Conservation (phyloP, 2,113 vertebrate species). For the Paradisaea rubra region DNA sequence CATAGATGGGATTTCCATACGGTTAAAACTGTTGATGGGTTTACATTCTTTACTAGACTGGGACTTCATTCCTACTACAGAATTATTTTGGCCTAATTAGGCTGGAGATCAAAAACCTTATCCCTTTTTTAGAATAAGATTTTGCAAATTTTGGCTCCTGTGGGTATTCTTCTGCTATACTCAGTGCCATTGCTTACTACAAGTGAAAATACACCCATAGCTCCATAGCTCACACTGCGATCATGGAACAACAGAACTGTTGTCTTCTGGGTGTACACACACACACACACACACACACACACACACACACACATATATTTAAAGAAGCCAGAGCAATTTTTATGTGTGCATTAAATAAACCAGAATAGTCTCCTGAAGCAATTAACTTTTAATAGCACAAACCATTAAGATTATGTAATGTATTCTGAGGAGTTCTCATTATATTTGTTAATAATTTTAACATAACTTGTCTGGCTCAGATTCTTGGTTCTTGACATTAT, state of each 20-base stretch:
- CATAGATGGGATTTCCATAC: not conserved
- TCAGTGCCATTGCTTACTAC: not conserved
- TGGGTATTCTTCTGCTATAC: not conserved
- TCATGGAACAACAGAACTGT: not conserved
- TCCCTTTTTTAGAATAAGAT: not conserved
- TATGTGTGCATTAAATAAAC: not conserved
- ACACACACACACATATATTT: not conserved
- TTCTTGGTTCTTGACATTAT: not conserved
- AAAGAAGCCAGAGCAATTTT: not conserved
- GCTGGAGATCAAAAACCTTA: not conserved
- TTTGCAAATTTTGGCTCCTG: not conserved
- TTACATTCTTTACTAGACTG: not conserved
- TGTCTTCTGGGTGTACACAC: not conserved
- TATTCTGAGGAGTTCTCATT: not conserved
- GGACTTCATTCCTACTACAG: not conserved
- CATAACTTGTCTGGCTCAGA: not conserved
- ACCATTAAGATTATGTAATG: not conserved
- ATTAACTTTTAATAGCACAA: not conserved
- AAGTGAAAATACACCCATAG: not conserved
- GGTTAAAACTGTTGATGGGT: not conserved
- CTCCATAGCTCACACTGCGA: not conserved
- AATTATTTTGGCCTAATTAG: not conserved
- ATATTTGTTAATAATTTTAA: not conserved
- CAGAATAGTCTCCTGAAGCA: not conserved
- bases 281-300: fast-evolving